phyloP scores from a whole-genome alignment of 2,113 vertebrate species.

The Notarius quadriscutis region DNA sequence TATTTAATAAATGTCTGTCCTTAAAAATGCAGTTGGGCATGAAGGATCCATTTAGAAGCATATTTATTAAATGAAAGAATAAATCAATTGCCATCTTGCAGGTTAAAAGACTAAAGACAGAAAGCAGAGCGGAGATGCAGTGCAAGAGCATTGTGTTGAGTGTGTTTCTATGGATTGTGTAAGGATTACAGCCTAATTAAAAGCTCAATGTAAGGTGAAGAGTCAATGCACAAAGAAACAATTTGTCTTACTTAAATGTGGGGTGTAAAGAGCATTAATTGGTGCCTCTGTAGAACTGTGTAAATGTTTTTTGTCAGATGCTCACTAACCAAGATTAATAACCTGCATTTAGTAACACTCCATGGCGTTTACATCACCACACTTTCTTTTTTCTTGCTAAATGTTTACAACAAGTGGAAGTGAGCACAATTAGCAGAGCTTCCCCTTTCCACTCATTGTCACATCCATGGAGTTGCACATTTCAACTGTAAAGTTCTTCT shows the following conservation, averaged over 20 bases:
- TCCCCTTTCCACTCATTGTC: background rate
- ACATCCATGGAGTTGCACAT: background rate
- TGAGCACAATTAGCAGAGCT: background rate
- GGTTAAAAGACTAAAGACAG: background rate
- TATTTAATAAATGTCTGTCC: background rate
- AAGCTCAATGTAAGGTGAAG: constrained; percentile 36
- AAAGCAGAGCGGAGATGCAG: background rate
- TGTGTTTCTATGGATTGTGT: background rate
- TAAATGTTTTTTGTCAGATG: background rate
- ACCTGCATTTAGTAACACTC: constrained; percentile 3
- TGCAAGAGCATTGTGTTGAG: background rate
- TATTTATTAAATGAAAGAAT: background rate
- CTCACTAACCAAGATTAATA: constrained; percentile 15
- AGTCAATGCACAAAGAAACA: constrained; percentile 40
- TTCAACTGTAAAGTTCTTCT: background rate
- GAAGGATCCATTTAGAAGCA: background rate
- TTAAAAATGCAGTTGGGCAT: constrained; percentile 5
- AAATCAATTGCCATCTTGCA: background rate
- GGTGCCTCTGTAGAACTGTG: constrained; percentile 22
- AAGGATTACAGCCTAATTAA: constrained; percentile 14
- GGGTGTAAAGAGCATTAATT: background rate
- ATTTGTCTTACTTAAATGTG: constrained; percentile 40
- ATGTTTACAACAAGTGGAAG: background rate
- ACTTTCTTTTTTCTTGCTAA: background rate
- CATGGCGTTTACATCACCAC: background rate